Percentiles rank a stretch among this genome's conserved stretches.
phyloP scores from a whole-genome alignment of 2,113 vertebrate genomes.

The Octodon degus region DNA sequence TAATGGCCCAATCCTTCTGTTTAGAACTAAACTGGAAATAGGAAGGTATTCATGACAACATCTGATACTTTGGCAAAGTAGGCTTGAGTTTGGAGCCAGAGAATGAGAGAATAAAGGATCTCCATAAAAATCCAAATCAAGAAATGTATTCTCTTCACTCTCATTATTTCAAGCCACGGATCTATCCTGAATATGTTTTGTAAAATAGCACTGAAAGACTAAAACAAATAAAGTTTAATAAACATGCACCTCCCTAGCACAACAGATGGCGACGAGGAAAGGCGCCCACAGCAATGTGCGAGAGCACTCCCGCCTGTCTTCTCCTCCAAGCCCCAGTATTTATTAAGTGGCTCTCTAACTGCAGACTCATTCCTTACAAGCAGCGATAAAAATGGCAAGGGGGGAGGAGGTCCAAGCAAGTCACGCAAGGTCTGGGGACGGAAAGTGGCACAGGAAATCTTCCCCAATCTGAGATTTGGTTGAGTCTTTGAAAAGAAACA shows the following conservation, averaged over 20 bases:
- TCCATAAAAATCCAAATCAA: conserved; percentile 38
- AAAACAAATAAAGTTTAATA: conserved; percentile 86
- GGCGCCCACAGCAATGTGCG: conserved; percentile 78
- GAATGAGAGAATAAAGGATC: background rate
- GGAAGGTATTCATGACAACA: background rate
- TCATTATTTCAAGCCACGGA: conserved; percentile 66
- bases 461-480: background rate
- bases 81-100: conserved; percentile 41
- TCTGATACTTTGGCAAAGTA: conserved; percentile 43
- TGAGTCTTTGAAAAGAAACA: background rate
- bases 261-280: conserved; percentile 85
- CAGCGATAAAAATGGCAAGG: background rate
- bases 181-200: conserved; percentile 72
- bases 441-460: background rate
- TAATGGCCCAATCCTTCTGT: background rate
- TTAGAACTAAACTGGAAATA: conserved; percentile 27
- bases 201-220: conserved; percentile 81
- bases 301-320: conserved; percentile 68
- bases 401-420: background rate
- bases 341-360: conserved; percentile 78
- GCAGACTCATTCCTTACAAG: conserved; percentile 52
- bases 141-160: conserved; percentile 43
- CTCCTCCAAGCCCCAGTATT: conserved; percentile 76
- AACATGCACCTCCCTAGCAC: conserved; percentile 79
- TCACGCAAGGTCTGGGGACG: background rate